Evolutionary conservation across 2,797 vertebrate species (phyloP).

Genomic region (Schizopygopsis pylzovi): DNA sequence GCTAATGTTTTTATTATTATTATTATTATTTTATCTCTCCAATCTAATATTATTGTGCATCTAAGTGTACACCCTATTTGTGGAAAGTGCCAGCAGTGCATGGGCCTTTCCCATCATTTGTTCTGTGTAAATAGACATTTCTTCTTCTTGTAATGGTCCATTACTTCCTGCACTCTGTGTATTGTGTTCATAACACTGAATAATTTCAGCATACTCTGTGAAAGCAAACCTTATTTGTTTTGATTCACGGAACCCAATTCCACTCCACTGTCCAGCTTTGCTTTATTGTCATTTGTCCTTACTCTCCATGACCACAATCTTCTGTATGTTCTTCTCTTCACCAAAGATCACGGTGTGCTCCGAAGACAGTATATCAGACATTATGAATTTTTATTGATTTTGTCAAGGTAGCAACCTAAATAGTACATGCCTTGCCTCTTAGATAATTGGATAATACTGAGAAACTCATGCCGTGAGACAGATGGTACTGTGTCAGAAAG

Average conservation of each 20-base stretch:
- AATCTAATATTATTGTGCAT: background rate
- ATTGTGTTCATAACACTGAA: conserved; percentile 22
- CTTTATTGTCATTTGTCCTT: conserved; percentile 10
- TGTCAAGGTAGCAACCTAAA: conserved; percentile 20
- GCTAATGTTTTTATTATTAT: too few species aligned
- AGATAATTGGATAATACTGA: conserved; percentile 28
- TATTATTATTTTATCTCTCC: background rate
- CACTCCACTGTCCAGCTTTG: background rate
- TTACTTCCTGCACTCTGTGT: conserved; percentile 3
- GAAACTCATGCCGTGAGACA: conserved; percentile 25
- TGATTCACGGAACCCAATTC: background rate
- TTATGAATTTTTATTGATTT: background rate
- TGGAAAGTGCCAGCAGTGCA: background rate
- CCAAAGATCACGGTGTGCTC: background rate
- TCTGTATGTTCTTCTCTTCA: conserved; percentile 8
- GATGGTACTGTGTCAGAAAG: conserved; percentile 11
- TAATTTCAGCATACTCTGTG: conserved; percentile 14
- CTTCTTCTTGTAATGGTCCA: background rate
- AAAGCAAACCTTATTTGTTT: conserved; percentile 26
- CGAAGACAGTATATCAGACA: conserved; percentile 7
- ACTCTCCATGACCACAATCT: background rate
- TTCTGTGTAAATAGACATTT: conserved; percentile 3
- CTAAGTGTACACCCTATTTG: background rate
- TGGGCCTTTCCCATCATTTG: background rate
- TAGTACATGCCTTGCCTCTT: conserved; percentile 16